Percentiles rank a stretch among this genome's conserved stretches.
Conservation (phyloP, 2,888 invertebrate genomes). For the Adineta ricciae region DNA sequence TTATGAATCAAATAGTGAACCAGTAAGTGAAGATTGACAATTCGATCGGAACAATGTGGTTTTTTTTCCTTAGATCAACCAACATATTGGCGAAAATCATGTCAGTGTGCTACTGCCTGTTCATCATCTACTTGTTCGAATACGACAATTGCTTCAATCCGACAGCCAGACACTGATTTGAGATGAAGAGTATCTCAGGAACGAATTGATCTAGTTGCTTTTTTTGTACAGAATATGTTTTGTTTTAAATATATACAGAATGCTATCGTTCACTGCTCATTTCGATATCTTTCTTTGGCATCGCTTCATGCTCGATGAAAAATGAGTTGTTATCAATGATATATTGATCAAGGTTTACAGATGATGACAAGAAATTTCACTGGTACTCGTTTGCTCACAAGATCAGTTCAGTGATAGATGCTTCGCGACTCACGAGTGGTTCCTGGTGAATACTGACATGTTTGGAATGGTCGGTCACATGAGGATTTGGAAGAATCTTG, state of each 20-base stretch:
- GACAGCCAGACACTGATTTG: background rate
- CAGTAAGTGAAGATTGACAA: background rate
- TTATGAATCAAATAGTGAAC: constrained; percentile 2
- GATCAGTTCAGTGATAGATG: background rate
- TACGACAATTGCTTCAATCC: background rate
- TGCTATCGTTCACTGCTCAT: no score
- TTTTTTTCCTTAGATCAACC: background rate
- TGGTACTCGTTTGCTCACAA: background rate
- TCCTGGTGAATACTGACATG: background rate
- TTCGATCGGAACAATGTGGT: no score
- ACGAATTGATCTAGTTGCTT: background rate
- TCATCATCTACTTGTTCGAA: background rate
- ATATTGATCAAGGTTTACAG: no score
- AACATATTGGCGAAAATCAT: constrained; percentile 20
- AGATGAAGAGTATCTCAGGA: background rate
- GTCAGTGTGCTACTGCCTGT: background rate
- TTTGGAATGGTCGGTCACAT: background rate
- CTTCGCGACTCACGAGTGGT: background rate
- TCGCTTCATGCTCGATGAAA: no score
- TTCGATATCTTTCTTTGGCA: no score
- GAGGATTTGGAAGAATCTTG: background rate
- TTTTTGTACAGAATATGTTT: background rate
- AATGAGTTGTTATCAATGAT: no score
- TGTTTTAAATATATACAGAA: no score
- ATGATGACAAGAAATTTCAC: background rate